Base-by-base conservation (phyloP, 2,113 vertebrate genomes). In the Gracilinanus agilis region DNA sequence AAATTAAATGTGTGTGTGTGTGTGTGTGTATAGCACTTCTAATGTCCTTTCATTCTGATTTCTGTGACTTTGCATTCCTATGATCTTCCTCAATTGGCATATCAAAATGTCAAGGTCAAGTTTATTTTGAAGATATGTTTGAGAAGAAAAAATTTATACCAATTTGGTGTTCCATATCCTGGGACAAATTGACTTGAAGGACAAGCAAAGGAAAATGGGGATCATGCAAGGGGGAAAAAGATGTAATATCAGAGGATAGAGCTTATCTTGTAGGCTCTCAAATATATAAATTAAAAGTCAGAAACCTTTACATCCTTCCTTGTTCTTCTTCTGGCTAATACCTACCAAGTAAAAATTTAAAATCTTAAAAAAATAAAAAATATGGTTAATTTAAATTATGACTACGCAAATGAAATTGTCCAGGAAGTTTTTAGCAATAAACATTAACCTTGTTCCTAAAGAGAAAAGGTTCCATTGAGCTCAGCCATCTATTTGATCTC, bases 61-160 rank as follows among this genome's bases (percentile, higher is more conserved):
- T 55, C 58, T 83, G 25, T 92, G 23, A 55, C 0, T 2, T 40
- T 10, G 3, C 19, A 25, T 44, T 75, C 12, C 40, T 93, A 9
- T 54, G 83, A 55, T 90, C 75, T 95, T 40, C 61, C 12, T 96
- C 44, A 34, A 9, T 24, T 54, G 44, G 2, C 24, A 55, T n/a
- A 27, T 44, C 53, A 3, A n/a, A 95, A 55, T 16, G 24, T 25
- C 1, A 8, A 23, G 6, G 44, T 44, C 3, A 91, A 16, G 55
- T 90, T 44, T 29, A 93, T 58, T 97, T 91, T 44, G 95, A 88
- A 95, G 29, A 91, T 61, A 94, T 93, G 9, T 93, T 89, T 67
- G 16, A 58, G 91, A 88, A 9, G 90, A 61, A 54, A 93, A 95
- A 2, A 1, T 91, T 40, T 1, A 27, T 91, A 8, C 56, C 11